Evolutionary conservation across 1,140 invertebrate species (phyloP).

Genomic region (Pantala flavescens): DNA sequence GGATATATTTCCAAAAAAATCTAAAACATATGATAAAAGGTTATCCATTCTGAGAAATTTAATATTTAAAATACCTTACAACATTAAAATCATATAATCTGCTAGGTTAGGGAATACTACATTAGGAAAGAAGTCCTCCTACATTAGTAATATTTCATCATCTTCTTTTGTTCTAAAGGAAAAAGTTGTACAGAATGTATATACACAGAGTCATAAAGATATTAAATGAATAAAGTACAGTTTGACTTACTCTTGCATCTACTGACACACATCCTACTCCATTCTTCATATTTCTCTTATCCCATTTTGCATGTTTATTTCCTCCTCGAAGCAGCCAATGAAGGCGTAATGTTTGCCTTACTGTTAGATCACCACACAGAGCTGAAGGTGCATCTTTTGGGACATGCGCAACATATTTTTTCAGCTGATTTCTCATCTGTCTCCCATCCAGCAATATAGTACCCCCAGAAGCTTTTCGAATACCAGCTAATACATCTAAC

Average conservation of each 20-base stretch:
- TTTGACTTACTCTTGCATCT: neutral
- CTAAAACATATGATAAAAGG: too few species aligned
- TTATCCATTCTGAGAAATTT: too few species aligned
- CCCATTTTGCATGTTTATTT: neutral
- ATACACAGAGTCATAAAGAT: too few species aligned
- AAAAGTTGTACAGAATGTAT: too few species aligned
- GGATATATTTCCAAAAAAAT: too few species aligned
- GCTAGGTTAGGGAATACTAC: too few species aligned
- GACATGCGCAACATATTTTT: conserved; percentile 57
- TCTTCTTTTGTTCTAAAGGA: too few species aligned
- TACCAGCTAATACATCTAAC: conserved; percentile 68
- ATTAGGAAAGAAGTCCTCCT: too few species aligned
- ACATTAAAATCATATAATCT: too few species aligned
- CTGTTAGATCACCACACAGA: conserved; percentile 54
- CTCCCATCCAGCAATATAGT: conserved; percentile 82
- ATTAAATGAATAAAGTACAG: too few species aligned
- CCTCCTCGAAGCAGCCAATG: conserved; percentile 58
- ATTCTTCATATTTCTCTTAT: neutral
- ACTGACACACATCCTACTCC: neutral
- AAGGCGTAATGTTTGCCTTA: conserved; percentile 69
- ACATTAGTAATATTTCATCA: too few species aligned
- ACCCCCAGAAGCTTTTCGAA: conserved; percentile 54
- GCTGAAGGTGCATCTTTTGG: conserved; percentile 46
- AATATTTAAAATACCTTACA: too few species aligned
- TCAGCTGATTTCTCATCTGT: conserved; percentile 53